Conservation (phyloP, 2,113 vertebrate genomes). For the Peucedramus taeniatus region DNA sequence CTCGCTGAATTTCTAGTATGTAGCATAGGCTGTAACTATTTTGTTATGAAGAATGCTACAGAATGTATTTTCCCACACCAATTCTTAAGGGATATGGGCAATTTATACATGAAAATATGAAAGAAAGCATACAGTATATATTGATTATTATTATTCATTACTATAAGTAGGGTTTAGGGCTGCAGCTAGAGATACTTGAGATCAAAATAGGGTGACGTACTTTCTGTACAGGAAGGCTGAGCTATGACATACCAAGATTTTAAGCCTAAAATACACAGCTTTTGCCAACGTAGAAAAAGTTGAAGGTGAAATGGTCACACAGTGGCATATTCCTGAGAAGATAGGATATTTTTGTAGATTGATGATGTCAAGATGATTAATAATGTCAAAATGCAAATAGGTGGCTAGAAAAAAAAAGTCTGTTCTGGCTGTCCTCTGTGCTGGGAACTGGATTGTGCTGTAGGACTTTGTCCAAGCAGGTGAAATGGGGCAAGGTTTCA, state of each 20-base stretch:
- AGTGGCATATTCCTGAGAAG: not conserved
- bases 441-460: not conserved
- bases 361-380: not conserved
- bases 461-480: not conserved
- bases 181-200: not conserved
- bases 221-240: not conserved
- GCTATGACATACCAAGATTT: not conserved
- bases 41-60: constrained; percentile 52
- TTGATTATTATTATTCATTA: constrained; percentile 54
- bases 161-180: constrained; percentile 10
- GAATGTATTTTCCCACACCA: constrained; percentile 28
- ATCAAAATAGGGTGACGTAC: not conserved
- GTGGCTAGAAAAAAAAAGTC: not conserved
- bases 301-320: not conserved
- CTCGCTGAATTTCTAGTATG: constrained; percentile 59
- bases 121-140: not conserved
- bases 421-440: not conserved
- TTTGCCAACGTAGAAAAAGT: not conserved
- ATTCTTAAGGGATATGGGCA: constrained; percentile 26
- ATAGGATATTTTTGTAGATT: not conserved
- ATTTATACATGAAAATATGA: constrained; percentile 45
- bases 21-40: constrained; percentile 53
- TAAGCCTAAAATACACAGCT: not conserved
- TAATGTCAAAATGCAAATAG: not conserved
- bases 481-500: not conserved